These are phyloP conservation scores for Mesorhabditis spiculigera DNA, from an alignment of 2,888 invertebrate species.

Conservation along the genomic window DNA sequence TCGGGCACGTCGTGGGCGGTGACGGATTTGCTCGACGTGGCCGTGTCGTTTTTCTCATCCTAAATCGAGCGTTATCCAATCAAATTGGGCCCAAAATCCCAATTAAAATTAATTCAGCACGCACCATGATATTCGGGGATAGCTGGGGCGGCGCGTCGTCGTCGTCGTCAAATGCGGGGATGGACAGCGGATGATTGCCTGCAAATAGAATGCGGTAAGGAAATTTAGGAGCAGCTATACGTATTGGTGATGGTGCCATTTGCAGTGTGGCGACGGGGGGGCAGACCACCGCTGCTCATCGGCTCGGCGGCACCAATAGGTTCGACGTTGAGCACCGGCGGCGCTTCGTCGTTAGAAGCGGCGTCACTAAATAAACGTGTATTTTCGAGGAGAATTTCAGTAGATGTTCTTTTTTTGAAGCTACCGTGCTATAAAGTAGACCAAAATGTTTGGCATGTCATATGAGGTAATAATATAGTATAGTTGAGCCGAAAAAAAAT, in stretches of 20 bases:
- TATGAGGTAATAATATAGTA: background rate
- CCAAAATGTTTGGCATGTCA: background rate
- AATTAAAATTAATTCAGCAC: background rate
- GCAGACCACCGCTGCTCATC: background rate
- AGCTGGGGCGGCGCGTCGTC: slow-evolving; percentile 25
- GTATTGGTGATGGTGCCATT: background rate
- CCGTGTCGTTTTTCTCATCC: slow-evolving; percentile 14
- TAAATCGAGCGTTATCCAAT: background rate
- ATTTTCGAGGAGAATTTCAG: background rate
- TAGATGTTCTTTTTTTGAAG: background rate
- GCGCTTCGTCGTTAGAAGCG: slow-evolving; percentile 1
- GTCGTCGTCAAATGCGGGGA: background rate
- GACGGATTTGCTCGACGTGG: slow-evolving; percentile 7
- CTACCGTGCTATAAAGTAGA: background rate
- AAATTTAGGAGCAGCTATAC: background rate
- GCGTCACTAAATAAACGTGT: background rate
- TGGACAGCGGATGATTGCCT: no score
- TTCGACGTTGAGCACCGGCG: background rate
- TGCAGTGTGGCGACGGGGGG: background rate
- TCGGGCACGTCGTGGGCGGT: slow-evolving; percentile 9
- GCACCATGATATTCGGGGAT: slow-evolving; percentile 18
- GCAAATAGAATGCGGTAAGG: no score
- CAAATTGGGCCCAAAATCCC: no score
- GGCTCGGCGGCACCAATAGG: background rate
- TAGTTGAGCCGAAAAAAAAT: slow-evolving; percentile 7